Conservation (phyloP, 1,140 invertebrate genomes). For the Procambarus virginalis region DNA sequence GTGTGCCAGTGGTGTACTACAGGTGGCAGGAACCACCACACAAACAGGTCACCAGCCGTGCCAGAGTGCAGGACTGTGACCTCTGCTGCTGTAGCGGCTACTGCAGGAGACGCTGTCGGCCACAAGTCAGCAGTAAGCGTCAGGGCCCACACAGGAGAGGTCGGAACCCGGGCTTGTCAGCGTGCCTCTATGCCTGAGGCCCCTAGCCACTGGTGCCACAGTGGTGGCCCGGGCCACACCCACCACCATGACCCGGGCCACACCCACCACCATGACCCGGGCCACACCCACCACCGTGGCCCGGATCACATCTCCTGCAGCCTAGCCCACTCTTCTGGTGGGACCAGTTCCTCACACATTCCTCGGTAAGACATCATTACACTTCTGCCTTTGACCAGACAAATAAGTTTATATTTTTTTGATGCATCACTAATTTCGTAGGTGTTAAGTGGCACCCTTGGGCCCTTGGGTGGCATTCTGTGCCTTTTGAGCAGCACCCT, state of each 20-base stretch:
- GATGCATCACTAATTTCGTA: too few species aligned
- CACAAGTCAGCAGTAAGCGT: neutral
- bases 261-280: too few species aligned
- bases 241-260: too few species aligned
- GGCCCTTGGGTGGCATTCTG: too few species aligned
- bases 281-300: too few species aligned
- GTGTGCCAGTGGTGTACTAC: neutral
- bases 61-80: neutral
- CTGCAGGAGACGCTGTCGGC: neutral
- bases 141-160: neutral
- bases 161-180: neutral
- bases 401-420: too few species aligned
- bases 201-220: neutral
- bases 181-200: neutral
- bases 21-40: neutral
- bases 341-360: conserved; percentile 8
- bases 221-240: too few species aligned
- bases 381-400: too few species aligned
- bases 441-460: too few species aligned
- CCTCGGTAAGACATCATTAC: neutral
- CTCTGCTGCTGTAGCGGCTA: neutral
- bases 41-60: neutral
- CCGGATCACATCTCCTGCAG: neutral
- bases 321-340: conserved; percentile 7
- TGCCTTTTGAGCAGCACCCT: too few species aligned